These are phyloP conservation scores for Sciaenops ocellatus DNA, from an alignment of 2,797 vertebrate genomes.

Conservation along the genomic window DNA sequence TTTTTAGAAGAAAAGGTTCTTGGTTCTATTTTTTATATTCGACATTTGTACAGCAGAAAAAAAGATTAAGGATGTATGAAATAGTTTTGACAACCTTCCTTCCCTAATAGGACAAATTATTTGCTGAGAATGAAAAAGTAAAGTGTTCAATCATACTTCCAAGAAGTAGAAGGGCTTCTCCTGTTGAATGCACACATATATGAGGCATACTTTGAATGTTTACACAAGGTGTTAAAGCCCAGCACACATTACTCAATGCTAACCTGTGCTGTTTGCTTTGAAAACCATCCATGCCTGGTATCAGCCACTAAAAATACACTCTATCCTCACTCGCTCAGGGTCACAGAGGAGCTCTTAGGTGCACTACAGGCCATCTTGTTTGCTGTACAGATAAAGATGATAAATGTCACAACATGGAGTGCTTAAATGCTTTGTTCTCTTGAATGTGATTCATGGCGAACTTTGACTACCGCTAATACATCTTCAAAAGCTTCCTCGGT, in stretches of 20 bases:
- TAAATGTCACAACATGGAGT: slow-evolving; percentile 71
- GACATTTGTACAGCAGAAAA: not conserved
- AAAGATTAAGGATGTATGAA: not conserved
- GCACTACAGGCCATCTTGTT: slow-evolving; percentile 60
- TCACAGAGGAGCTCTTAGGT: slow-evolving; percentile 65
- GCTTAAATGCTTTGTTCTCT: slow-evolving; percentile 71
- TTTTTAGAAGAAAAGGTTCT: too few relatives aligned
- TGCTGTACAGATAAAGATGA: slow-evolving; percentile 72
- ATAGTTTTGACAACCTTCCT: not conserved
- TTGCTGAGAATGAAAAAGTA: slow-evolving; percentile 3
- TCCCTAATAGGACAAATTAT: not conserved
- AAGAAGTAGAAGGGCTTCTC: slow-evolving; percentile 14
- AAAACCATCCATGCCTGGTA: slow-evolving; percentile 81
- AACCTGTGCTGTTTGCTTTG: slow-evolving; percentile 77
- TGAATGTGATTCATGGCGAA: slow-evolving; percentile 67
- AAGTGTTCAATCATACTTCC: slow-evolving; percentile 23
- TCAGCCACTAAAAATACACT: slow-evolving; percentile 81
- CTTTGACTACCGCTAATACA: slow-evolving; percentile 58
- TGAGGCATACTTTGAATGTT: slow-evolving; percentile 71
- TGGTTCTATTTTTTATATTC: too few relatives aligned
- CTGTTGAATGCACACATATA: slow-evolving; percentile 43
- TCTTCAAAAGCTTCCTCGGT: slow-evolving; percentile 61
- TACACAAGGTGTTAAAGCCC: slow-evolving; percentile 74
- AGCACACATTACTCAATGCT: slow-evolving; percentile 67
- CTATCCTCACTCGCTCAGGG: slow-evolving; percentile 64